Conservation (phyloP, 2,888 invertebrate genomes). For the Melangyna quadrimaculata region DNA sequence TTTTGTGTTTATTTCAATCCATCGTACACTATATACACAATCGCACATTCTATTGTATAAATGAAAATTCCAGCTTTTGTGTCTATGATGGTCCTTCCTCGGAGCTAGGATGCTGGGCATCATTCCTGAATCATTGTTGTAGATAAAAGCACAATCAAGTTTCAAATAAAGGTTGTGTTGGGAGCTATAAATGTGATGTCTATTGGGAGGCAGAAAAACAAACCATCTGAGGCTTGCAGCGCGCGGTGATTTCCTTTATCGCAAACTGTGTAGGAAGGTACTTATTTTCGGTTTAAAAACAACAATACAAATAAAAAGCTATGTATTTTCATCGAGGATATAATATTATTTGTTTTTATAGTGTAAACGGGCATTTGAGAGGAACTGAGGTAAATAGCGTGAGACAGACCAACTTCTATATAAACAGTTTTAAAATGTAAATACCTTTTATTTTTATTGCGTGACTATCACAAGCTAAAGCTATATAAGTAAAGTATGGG, state of each 20-base stretch:
- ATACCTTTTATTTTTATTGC: constrained; percentile 17
- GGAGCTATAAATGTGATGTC: neutral
- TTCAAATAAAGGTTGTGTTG: neutral
- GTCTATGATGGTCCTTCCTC: neutral
- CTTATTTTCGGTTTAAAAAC: neutral
- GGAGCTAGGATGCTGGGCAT: neutral
- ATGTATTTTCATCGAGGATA: neutral
- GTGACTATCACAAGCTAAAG: neutral
- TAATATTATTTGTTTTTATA: neutral
- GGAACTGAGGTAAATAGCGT: neutral
- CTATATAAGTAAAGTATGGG: neutral
- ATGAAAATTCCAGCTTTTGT: neutral
- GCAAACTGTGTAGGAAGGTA: too few species aligned
- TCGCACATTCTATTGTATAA: too few species aligned
- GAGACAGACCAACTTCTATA: neutral
- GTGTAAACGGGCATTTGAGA: neutral
- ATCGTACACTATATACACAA: neutral
- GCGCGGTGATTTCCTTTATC: neutral
- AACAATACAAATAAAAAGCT: neutral
- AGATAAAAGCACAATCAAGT: constrained; percentile 10
- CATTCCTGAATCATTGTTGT: neutral
- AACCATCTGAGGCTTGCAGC: neutral
- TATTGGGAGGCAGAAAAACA: neutral
- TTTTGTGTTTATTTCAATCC: constrained; percentile 12
- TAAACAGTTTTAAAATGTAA: constrained; percentile 3